Conservation (phyloP, 1,140 invertebrate species). For the Drosophila tristis region DNA sequence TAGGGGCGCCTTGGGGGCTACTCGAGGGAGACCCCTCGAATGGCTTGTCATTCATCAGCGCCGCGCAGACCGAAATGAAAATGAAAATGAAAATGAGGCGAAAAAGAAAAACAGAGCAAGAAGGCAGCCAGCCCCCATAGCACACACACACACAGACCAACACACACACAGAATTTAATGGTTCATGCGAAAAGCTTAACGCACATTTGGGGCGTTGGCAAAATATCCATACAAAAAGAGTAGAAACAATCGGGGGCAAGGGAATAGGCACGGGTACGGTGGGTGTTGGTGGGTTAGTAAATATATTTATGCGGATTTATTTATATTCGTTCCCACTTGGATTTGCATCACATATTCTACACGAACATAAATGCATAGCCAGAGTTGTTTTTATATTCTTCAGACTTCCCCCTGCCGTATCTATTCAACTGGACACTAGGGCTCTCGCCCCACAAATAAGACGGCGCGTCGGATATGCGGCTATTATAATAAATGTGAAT, state of each 20-base stretch:
- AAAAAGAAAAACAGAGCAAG: constrained; percentile 35
- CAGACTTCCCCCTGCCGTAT: no score
- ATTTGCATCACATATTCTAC: no score
- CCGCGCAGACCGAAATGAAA: constrained; percentile 37
- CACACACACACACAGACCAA: constrained; percentile 26
- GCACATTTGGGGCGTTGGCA: constrained; percentile 32
- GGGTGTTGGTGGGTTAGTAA: no score
- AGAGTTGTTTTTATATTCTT: no score
- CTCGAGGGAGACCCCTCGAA: constrained; percentile 36
- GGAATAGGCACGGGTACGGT: not conserved
- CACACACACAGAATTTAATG: constrained; percentile 59
- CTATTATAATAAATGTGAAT: constrained; percentile 79
- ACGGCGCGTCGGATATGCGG: constrained; percentile 52
- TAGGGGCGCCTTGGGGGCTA: constrained; percentile 4
- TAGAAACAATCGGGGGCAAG: not conserved
- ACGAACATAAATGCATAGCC: no score
- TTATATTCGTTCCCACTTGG: no score
- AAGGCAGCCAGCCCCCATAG: constrained; percentile 1
- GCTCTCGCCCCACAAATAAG: constrained; percentile 40
- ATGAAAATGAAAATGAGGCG: constrained; percentile 70
- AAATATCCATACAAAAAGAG: constrained; percentile 14
- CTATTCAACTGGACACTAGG: constrained; percentile 40
- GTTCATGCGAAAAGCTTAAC: constrained; percentile 60
- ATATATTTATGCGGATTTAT: no score
- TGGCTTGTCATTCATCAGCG: constrained; percentile 76